Conservation (phyloP, 2,888 invertebrate genomes). For the Pegoplata infirma region DNA sequence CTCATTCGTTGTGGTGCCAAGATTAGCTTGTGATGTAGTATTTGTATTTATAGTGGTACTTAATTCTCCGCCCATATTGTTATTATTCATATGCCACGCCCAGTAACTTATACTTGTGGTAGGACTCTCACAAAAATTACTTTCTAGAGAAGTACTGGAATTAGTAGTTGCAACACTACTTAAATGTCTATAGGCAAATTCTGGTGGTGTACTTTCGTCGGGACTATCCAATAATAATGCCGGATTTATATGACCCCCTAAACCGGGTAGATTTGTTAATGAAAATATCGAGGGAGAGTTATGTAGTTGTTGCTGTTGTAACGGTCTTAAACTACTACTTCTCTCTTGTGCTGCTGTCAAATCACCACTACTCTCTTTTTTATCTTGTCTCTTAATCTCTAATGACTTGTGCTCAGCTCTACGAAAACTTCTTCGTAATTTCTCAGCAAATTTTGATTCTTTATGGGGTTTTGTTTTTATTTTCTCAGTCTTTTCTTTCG, state of each 20-base stretch:
- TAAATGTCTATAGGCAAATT: conserved; percentile 73
- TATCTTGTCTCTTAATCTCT: conserved; percentile 69
- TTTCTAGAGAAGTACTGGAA: conserved; percentile 73
- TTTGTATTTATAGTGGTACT: conserved; percentile 66
- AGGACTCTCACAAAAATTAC: conserved; percentile 71
- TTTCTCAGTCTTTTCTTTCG: conserved; percentile 68
- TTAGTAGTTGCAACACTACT: conserved; percentile 74
- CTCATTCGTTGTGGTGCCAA: not conserved
- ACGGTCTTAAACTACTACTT: conserved; percentile 47
- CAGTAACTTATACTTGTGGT: conserved; percentile 69
- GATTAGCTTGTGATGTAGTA: conserved; percentile 28
- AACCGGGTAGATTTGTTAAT: conserved; percentile 66
- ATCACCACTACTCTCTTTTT: conserved; percentile 70
- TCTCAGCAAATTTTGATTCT: conserved; percentile 72
- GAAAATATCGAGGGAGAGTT: conserved; percentile 66
- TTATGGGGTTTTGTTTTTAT: conserved; percentile 63
- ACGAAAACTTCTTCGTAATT: conserved; percentile 73
- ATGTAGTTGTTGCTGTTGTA: conserved; percentile 42
- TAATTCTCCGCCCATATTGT: conserved; percentile 74
- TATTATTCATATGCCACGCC: conserved; percentile 68
- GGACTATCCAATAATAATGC: conserved; percentile 74
- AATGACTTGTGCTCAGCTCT: conserved; percentile 71
- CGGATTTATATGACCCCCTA: conserved; percentile 72
- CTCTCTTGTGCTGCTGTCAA: conserved; percentile 63
- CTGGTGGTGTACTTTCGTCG: conserved; percentile 75